Conservation (phyloP, 1,140 invertebrate genomes). For the Drosophila lowei region DNA sequence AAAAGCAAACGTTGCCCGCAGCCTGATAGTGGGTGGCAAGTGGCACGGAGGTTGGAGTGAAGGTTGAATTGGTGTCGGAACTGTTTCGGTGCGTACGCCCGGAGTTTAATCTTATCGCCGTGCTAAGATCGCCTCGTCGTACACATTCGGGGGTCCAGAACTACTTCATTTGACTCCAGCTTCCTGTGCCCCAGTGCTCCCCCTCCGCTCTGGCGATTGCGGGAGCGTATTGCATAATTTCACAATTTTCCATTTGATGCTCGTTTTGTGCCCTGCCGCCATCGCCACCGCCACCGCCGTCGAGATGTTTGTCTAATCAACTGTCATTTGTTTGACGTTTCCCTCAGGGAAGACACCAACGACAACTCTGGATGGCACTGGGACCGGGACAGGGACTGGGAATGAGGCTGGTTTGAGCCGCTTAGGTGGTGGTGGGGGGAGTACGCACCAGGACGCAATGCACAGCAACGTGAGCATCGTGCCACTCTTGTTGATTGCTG, state of each 20-base stretch:
- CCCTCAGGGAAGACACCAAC: slow-evolving; percentile 71
- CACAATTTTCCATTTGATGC: slow-evolving; percentile 83
- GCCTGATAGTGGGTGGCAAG: slow-evolving; percentile 30
- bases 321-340: slow-evolving; percentile 83
- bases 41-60: slow-evolving; percentile 19
- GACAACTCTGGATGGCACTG: slow-evolving; percentile 22
- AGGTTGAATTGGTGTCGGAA: slow-evolving; percentile 44
- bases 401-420: background rate
- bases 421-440: slow-evolving; percentile 1
- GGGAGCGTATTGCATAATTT: slow-evolving; percentile 83
- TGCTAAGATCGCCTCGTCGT: slow-evolving; percentile 58
- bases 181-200: background rate
- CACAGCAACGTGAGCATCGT: slow-evolving; percentile 44
- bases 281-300: slow-evolving; percentile 61
- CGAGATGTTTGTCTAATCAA: slow-evolving; percentile 83
- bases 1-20: slow-evolving; percentile 28
- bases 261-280: slow-evolving; percentile 67
- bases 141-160: slow-evolving; percentile 59
- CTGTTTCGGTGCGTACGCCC: slow-evolving; percentile 62
- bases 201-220: slow-evolving; percentile 27
- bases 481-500: slow-evolving; percentile 77
- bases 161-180: slow-evolving; percentile 74
- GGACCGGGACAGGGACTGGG: background rate
- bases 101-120: slow-evolving; percentile 75
- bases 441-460: slow-evolving; percentile 63